Percentiles rank a stretch among this genome's conserved stretches.
These are phyloP conservation scores for Dicerorhinus sumatrensis DNA, from an alignment of 2,113 vertebrate species.

Conservation along the genomic window DNA sequence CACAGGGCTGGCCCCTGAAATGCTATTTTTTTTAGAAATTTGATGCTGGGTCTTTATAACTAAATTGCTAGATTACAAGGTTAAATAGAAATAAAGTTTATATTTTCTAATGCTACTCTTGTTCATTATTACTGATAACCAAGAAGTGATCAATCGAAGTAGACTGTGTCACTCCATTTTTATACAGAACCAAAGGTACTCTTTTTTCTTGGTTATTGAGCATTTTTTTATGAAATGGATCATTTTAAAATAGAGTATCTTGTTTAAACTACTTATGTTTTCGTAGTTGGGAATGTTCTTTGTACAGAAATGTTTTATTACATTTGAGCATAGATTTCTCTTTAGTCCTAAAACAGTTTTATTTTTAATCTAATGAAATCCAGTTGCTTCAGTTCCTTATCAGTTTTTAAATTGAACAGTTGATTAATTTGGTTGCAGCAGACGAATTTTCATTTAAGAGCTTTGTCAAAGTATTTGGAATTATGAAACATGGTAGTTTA, in stretches of 20 bases:
- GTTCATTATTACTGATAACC: neutral
- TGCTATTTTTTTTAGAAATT: neutral
- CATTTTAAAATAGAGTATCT: neutral
- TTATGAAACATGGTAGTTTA: neutral
- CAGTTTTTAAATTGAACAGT: neutral
- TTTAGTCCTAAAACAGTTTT: neutral
- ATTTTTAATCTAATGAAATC: conserved; percentile 7
- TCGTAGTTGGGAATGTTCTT: neutral
- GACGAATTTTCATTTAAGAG: neutral
- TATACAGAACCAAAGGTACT: neutral
- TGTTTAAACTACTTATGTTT: neutral
- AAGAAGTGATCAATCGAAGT: neutral
- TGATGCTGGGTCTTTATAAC: neutral
- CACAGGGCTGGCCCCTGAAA: neutral
- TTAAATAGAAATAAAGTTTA: neutral
- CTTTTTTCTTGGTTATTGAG: neutral
- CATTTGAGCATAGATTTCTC: neutral
- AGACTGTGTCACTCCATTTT: neutral
- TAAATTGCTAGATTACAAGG: neutral
- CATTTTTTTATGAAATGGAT: conserved; percentile 20
- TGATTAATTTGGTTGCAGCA: neutral
- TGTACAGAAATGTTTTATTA: neutral
- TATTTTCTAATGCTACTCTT: neutral
- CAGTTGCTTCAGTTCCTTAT: neutral
- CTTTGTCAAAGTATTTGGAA: neutral